Evolutionary conservation across 1,140 invertebrate species (phyloP).

Genomic region (Sinonovacula constricta): DNA sequence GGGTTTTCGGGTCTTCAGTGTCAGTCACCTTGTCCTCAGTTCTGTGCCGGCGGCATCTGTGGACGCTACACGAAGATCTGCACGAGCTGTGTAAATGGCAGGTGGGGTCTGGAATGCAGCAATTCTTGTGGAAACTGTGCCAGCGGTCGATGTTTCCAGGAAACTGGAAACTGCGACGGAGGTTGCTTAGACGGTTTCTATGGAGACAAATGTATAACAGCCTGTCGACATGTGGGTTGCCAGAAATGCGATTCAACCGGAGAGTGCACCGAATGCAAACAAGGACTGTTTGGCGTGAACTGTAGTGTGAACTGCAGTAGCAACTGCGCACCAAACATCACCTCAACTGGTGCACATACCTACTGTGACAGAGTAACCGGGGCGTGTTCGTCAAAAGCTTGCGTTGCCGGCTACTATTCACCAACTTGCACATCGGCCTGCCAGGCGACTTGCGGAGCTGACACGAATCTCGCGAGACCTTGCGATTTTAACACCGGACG

Average conservation of each 20-base stretch:
- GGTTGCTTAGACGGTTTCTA: slow-evolving; percentile 30
- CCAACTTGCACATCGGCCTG: not conserved
- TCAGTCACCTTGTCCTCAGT: slow-evolving; percentile 1
- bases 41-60: slow-evolving; percentile 7
- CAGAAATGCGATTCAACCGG: slow-evolving; percentile 20
- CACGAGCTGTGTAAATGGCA: slow-evolving; percentile 9
- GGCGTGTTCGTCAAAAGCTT: not conserved
- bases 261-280: slow-evolving; percentile 9
- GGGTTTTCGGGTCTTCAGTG: slow-evolving; percentile 15
- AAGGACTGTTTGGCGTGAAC: slow-evolving; percentile 7
- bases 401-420: not conserved
- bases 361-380: slow-evolving; percentile 5
- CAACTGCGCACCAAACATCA: not conserved
- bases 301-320: not conserved
- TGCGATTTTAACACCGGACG: slow-evolving; percentile 18
- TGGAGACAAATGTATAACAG: not conserved
- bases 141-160: slow-evolving; percentile 13
- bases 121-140: slow-evolving; percentile 12
- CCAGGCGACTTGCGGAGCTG: not conserved
- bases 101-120: slow-evolving; percentile 1
- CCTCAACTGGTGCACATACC: not conserved
- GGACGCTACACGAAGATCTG: slow-evolving; percentile 5
- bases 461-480: not conserved
- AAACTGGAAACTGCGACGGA: not conserved
- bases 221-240: not conserved